Base-by-base conservation (phyloP, 2,113 vertebrate genomes). In the Hippocampus zosterae region DNA sequence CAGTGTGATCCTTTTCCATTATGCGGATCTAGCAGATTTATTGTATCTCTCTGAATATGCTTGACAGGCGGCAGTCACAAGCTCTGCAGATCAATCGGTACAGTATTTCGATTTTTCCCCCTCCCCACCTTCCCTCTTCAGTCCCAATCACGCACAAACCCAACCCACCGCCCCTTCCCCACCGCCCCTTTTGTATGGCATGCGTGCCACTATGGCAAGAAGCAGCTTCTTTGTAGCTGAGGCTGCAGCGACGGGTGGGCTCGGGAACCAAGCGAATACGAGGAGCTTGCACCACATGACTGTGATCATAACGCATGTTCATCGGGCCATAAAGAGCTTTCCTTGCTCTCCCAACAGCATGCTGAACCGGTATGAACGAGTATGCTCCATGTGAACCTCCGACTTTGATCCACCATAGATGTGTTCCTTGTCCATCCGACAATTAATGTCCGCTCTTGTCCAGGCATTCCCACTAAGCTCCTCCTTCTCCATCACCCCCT, bases 1-100 rank as follows among this genome's bases (percentile, higher is more conserved):
- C 88, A 78, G 1, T 87, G 78, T 87, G 83, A 84, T 89, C 63
- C 33, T 10, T 4, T 60, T 8, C 1, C 57, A 60, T 16, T 25
- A 44, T 65, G n/a, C 87, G 87, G 87, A 88, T 89, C 78, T 87
- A 92, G 89, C 88, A 92, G 92, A 92, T 93, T 92, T 90, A 93
- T 85, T 93, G 80, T 93, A 92, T 92, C 84, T 93, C 87, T 92
- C 82, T 93, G 92, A 93, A 93, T 93, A 92, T 93, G 92, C 92
- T 92, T 92, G 92, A 93, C 92, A 93, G 92, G 90, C 92, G 90
- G 92, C 92, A 91, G 92, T 93, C 92, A 92, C 92, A 92, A 92
- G 92, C 92, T 92, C 92, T 91, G 92, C 91, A 92, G 92, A 93
- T 92, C 92, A 93, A 90, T 92, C 92, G 92, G 92, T 93, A 93